phyloP scores from a whole-genome alignment of 2,113 vertebrate species.

The Nicator chloris region DNA sequence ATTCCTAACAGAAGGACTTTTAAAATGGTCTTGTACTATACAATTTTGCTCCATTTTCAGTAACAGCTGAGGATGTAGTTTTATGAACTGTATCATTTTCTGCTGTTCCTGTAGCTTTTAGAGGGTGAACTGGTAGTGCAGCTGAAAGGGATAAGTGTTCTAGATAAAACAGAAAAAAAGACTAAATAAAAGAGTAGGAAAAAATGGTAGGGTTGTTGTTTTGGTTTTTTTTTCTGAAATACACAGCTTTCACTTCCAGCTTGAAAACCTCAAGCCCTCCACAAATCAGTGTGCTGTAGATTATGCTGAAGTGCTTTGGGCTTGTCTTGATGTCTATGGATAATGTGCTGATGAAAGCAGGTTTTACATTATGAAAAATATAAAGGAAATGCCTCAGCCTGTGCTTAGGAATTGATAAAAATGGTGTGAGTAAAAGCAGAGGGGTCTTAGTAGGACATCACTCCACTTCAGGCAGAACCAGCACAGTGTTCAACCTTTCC shows the following conservation, averaged over 20 bases:
- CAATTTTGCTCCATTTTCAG: neutral
- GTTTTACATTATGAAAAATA: neutral
- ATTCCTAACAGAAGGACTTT: neutral
- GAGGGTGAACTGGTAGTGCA: neutral
- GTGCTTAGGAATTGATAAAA: neutral
- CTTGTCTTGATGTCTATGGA: neutral
- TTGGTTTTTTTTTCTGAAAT: neutral
- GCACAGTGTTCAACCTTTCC: neutral
- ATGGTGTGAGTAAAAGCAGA: neutral
- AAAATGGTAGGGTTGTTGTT: accelerated
- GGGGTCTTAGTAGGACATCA: neutral
- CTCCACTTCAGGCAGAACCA: neutral
- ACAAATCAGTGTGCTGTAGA: neutral
- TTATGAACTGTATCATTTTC: neutral
- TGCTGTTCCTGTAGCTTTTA: neutral
- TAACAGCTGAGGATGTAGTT: neutral
- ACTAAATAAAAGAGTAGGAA: neutral
- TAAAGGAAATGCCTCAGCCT: neutral
- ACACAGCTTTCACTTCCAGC: neutral
- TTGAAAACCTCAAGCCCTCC: neutral
- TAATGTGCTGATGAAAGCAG: neutral
- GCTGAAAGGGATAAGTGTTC: neutral
- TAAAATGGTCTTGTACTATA: neutral
- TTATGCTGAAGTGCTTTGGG: neutral
- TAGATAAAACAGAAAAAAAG: neutral